Percentiles rank a stretch among this genome's conserved stretches.
Evolutionary conservation across 1,140 invertebrate genomes (phyloP).

Genomic region (Seison nebaliae): DNA sequence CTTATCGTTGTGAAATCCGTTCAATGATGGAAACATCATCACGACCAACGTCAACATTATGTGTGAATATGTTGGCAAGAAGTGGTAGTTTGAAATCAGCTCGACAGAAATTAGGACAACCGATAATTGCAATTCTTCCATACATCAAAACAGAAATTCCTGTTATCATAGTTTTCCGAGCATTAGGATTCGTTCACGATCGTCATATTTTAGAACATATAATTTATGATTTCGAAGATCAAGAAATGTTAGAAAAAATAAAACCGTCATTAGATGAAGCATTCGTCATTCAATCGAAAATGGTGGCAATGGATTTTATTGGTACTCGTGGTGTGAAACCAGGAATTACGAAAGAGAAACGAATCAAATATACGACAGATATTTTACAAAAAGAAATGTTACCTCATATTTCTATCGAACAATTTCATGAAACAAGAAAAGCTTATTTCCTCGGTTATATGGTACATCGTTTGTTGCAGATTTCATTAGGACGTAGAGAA

Average conservation of each 20-base stretch:
- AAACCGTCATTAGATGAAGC: conserved; percentile 95
- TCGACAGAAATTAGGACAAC: conserved; percentile 84
- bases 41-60: conserved; percentile 74
- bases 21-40: conserved; percentile 74
- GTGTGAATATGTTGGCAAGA: conserved; percentile 96
- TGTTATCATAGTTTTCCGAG: conserved; percentile 87
- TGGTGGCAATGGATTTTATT: conserved; percentile 89
- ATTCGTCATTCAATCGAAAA: conserved; percentile 95
- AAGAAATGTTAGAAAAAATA: conserved; percentile 99
- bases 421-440: conserved; percentile 97
- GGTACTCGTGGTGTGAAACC: conserved; percentile 74
- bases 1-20: conserved; percentile 80
- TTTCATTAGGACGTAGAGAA: conserved; percentile 71
- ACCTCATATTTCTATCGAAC: conserved; percentile 86
- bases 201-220: conserved; percentile 93
- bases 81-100: conserved; percentile 52
- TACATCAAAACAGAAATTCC: conserved; percentile 95
- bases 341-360: conserved; percentile 86
- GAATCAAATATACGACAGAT: conserved; percentile 93
- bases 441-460: conserved; percentile 93
- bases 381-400: conserved; percentile 98
- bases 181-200: conserved; percentile 87
- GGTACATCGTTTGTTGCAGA: conserved; percentile 74
- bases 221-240: conserved; percentile 91
- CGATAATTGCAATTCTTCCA: conserved; percentile 82